These are phyloP conservation scores for Protonemura montana DNA, from an alignment of 2,888 invertebrate species.

Conservation along the genomic window DNA sequence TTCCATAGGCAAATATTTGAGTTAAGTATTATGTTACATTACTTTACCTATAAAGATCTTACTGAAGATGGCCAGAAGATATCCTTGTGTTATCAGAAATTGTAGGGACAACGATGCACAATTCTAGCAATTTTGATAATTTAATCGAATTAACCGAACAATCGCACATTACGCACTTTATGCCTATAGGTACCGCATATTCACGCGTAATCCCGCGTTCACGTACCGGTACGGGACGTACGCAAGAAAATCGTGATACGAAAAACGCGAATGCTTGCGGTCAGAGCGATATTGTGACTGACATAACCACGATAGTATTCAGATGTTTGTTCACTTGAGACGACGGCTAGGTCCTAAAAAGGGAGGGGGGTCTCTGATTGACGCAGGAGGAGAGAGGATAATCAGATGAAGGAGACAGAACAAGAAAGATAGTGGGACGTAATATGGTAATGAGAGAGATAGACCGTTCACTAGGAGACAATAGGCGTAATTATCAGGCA, in stretches of 20 bases:
- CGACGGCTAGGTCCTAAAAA: neutral
- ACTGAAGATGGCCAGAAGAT: neutral
- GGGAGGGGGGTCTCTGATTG: neutral
- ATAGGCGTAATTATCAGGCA: neutral
- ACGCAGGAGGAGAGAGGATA: neutral
- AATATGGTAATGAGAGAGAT: neutral
- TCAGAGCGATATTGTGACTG: neutral
- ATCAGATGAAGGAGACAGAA: neutral
- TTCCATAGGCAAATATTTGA: neutral
- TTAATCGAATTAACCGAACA: neutral
- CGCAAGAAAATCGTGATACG: neutral
- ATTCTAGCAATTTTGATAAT: neutral
- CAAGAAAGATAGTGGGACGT: neutral
- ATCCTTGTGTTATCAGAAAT: neutral
- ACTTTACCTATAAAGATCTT: neutral
- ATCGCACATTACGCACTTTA: neutral
- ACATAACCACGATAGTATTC: neutral
- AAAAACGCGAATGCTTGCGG: neutral
- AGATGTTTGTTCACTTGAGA: neutral
- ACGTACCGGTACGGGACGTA: neutral
- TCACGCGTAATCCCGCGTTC: neutral
- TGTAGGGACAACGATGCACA: neutral
- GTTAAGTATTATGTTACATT: neutral
- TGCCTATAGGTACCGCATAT: neutral
- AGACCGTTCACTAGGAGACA: neutral